These are phyloP conservation scores for Poeciliopsis infans DNA, from an alignment of 2,797 vertebrate genomes.

Conservation along the genomic window DNA sequence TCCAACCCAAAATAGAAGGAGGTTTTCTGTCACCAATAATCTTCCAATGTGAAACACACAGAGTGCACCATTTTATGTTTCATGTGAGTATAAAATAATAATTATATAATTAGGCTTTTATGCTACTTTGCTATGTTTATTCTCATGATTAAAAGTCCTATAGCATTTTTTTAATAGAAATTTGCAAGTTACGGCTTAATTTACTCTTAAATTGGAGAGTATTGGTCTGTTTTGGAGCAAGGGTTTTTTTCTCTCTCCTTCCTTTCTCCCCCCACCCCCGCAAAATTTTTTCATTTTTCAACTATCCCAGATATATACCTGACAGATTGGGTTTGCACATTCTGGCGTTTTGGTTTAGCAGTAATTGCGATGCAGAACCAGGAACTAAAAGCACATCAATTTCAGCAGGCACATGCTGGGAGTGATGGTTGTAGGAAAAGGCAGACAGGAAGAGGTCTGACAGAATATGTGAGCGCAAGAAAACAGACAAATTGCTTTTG, in stretches of 20 bases:
- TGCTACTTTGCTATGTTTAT: not conserved
- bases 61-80: not conserved
- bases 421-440: constrained; percentile 61
- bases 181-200: not conserved
- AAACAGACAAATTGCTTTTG: constrained; percentile 67
- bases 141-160: not conserved
- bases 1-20: not conserved
- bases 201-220: not conserved
- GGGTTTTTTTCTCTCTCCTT: not conserved
- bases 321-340: constrained; percentile 1
- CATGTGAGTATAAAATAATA: not conserved
- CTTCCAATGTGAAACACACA: not conserved
- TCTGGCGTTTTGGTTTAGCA: constrained; percentile 7
- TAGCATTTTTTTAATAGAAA: not conserved
- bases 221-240: too few species aligned
- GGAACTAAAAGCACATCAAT: constrained; percentile 22
- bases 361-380: constrained; percentile 6
- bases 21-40: not conserved
- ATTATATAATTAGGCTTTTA: not conserved
- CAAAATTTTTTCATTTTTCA: not conserved
- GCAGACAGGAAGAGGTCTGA: constrained; percentile 52
- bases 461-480: constrained; percentile 28
- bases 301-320: not conserved
- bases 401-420: constrained; percentile 25
- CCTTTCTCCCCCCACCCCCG: too few species aligned